Evolutionary conservation across 2,113 vertebrate genomes (phyloP).

Genomic region (Apteryx mantelli): DNA sequence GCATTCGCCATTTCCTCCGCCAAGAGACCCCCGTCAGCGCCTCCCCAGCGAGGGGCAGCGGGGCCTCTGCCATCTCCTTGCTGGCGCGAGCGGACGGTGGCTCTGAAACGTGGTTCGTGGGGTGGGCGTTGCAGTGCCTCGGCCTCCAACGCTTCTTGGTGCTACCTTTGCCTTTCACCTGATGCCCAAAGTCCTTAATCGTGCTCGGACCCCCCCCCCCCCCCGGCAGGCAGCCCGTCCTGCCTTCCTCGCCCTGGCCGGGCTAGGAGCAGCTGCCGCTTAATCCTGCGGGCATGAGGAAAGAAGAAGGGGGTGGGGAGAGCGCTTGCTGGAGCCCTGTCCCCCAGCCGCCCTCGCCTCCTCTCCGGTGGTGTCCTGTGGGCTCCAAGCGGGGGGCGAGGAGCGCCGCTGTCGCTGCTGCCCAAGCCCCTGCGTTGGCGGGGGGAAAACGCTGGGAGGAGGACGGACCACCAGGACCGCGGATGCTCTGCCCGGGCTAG

Average conservation of each 20-base stretch:
- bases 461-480: background rate
- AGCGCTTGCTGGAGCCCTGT: background rate
- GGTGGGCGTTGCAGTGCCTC: background rate
- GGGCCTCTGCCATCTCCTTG: accelerated
- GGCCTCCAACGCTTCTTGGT: slow-evolving; percentile 23
- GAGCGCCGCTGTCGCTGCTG: too few species aligned
- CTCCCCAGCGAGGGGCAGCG: background rate
- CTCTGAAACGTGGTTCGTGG: background rate
- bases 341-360: background rate
- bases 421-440: too few species aligned
- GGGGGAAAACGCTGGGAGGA: background rate
- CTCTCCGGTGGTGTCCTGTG: too few species aligned
- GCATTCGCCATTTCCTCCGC: background rate
- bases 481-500: background rate
- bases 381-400: too few species aligned
- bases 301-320: background rate
- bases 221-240: background rate
- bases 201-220: background rate
- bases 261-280: accelerated
- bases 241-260: accelerated
- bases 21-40: background rate
- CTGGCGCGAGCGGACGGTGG: background rate
- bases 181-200: slow-evolving; percentile 31
- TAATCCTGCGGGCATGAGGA: background rate
- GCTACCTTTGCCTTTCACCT: slow-evolving; percentile 49